Percentiles rank a stretch among this genome's conserved stretches.
phyloP scores from a whole-genome alignment of 2,113 vertebrate genomes.

The Phylloscopus whistleri region DNA sequence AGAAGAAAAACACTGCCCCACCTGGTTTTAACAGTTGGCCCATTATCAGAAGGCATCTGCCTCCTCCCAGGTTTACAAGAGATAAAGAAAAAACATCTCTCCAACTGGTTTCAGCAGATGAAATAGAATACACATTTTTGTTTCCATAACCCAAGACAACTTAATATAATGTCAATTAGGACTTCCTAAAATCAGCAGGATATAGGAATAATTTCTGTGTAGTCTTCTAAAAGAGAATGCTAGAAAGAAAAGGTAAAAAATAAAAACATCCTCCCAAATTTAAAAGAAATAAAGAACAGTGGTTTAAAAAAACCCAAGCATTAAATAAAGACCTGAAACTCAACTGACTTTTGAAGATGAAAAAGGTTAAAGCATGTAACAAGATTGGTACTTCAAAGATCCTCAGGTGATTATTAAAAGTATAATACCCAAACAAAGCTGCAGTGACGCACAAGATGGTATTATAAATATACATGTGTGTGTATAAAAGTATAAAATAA shows the following conservation, averaged over 20 bases:
- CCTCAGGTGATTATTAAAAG: background rate
- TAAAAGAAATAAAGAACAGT: background rate
- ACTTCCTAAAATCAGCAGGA: background rate
- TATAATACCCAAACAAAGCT: background rate
- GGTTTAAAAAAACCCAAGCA: background rate
- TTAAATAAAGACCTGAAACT: background rate
- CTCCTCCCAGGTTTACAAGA: no score
- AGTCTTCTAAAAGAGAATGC: background rate
- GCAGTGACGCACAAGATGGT: background rate
- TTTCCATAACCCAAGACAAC: no score
- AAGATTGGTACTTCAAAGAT: background rate
- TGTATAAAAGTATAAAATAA: background rate
- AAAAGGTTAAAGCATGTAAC: background rate
- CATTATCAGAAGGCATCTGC: no score
- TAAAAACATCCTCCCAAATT: fast-evolving
- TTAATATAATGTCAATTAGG: background rate
- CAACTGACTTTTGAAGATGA: background rate
- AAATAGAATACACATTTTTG: no score
- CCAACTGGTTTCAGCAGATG: no score
- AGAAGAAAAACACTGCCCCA: no score
- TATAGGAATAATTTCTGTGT: background rate
- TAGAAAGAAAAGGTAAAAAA: background rate
- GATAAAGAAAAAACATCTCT: no score
- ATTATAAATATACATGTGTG: fast-evolving
- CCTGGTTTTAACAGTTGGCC: no score